These are phyloP conservation scores for Dromas ardeola DNA, from an alignment of 2,113 vertebrate species.

Conservation along the genomic window DNA sequence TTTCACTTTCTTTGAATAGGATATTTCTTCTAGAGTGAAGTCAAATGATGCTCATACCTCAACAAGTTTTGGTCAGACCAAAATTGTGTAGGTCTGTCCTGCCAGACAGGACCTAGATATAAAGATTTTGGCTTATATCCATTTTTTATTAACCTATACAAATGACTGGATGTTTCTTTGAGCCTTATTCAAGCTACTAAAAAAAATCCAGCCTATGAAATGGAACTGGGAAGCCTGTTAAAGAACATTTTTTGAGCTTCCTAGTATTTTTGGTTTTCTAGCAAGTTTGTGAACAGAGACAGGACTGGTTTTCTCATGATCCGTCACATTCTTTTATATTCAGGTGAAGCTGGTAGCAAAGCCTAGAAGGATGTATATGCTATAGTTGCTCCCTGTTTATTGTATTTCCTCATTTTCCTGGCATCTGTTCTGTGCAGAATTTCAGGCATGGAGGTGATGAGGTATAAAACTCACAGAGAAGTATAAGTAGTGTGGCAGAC, in stretches of 20 bases:
- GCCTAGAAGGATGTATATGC: background rate
- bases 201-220: background rate
- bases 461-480: background rate
- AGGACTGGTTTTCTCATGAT: background rate
- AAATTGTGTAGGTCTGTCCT: background rate
- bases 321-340: background rate
- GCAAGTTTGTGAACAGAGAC: background rate
- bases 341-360: background rate
- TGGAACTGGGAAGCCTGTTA: background rate
- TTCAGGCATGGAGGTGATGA: background rate
- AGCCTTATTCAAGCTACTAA: background rate
- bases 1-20: background rate
- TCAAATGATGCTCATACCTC: background rate
- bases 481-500: background rate
- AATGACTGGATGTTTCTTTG: background rate
- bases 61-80: background rate
- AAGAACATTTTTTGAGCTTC: background rate
- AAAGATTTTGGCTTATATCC: background rate
- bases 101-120: background rate
- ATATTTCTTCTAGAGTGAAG: background rate
- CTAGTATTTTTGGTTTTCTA: background rate
- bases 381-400: fast-evolving
- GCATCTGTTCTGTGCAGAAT: background rate
- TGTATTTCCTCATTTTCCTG: background rate
- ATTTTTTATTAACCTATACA: background rate